Percentiles rank a stretch among this genome's conserved stretches.
Conservation (phyloP, 2,888 invertebrate species). For the Alsophila aescularia region DNA sequence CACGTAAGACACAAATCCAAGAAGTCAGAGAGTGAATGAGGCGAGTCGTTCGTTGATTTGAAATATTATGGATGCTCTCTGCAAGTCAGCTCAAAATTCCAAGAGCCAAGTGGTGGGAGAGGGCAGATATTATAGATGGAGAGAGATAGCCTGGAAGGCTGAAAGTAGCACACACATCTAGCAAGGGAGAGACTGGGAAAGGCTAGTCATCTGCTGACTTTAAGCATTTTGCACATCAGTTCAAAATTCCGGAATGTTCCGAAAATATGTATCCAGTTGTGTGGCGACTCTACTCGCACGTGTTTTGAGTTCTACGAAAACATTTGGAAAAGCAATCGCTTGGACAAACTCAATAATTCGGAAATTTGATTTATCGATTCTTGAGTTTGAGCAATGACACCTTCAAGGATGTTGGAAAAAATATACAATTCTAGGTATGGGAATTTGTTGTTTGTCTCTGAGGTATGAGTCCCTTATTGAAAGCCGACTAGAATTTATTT, state of each 20-base stretch:
- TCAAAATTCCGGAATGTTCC: not conserved
- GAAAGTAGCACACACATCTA: no score
- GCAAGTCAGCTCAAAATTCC: no score
- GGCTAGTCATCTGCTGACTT: no score
- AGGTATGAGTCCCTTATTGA: not conserved
- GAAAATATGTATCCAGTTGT: not conserved
- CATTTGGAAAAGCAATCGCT: constrained; percentile 16
- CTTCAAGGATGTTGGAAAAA: not conserved
- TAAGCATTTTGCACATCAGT: not conserved
- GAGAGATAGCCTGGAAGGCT: no score
- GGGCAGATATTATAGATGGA: no score
- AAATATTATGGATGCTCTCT: no score
- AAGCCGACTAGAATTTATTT: no score
- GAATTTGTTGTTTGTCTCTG: not conserved
- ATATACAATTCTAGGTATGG: not conserved
- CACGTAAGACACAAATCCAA: no score
- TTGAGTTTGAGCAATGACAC: not conserved
- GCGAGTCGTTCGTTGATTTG: no score
- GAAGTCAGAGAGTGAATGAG: no score
- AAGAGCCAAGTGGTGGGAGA: no score
- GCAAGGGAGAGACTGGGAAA: no score
- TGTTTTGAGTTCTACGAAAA: constrained; percentile 7
- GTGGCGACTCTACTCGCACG: not conserved
- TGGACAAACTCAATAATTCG: constrained; percentile 20
- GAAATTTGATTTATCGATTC: constrained; percentile 17